These are phyloP conservation scores for Hemithea aestivaria DNA, from an alignment of 2,888 invertebrate genomes.

Conservation along the genomic window DNA sequence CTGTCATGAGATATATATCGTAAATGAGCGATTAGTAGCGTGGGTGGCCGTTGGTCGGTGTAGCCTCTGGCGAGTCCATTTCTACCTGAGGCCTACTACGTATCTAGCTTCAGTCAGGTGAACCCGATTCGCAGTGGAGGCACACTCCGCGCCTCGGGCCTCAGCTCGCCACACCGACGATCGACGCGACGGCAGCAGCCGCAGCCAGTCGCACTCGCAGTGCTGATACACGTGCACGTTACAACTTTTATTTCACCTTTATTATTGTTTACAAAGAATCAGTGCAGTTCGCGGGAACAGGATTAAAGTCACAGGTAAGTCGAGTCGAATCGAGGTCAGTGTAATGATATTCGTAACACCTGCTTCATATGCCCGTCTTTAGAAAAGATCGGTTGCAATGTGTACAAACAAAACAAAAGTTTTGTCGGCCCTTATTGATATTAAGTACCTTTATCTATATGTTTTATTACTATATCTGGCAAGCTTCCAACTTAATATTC, in stretches of 20 bases:
- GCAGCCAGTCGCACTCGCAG: conserved; percentile 57
- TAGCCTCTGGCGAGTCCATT: conserved; percentile 30
- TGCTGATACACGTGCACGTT: conserved; percentile 52
- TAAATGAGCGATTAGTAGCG: conserved; percentile 28
- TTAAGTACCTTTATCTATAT: too few species aligned
- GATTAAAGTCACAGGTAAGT: conserved; percentile 66
- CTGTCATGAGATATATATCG: conserved; percentile 9
- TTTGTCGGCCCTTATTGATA: too few species aligned
- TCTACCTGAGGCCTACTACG: conserved; percentile 27
- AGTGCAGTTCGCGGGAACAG: conserved; percentile 53
- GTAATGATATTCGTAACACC: conserved; percentile 33
- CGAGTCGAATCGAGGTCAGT: conserved; percentile 54
- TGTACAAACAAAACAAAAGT: conserved; percentile 53
- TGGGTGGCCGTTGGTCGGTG: conserved; percentile 40
- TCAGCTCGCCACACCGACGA: conserved; percentile 16
- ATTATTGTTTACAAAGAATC: conserved; percentile 59
- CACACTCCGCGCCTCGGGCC: conserved; percentile 27
- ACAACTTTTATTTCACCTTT: conserved; percentile 17
- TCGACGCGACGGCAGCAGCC: conserved; percentile 17
- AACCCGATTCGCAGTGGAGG: conserved; percentile 54
- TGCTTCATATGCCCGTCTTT: conserved; percentile 14
- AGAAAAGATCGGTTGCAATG: conserved; percentile 9
- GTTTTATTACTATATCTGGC: conserved; percentile 14
- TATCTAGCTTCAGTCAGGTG: conserved; percentile 40
- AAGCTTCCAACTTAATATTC: conserved; percentile 34